Base-by-base conservation (phyloP, 2,113 vertebrate species). In the Amblyopsis rosae region DNA sequence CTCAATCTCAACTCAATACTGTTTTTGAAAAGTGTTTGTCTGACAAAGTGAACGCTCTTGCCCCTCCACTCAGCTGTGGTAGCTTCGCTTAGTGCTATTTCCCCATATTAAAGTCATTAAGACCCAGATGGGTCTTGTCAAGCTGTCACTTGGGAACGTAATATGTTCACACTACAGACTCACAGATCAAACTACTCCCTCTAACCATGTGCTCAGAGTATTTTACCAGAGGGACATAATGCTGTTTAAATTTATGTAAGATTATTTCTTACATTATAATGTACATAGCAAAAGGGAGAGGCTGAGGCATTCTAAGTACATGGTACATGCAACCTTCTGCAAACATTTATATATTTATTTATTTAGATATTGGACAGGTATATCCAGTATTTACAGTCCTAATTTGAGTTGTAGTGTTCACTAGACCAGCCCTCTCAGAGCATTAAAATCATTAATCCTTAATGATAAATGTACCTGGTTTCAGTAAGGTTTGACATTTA, bases 121-220 rank as follows among this genome's bases (percentile, higher is more conserved):
- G 11, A 47, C 75, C 57, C 64, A 70, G 74, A 77, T 69, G 65
- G 67, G 62, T 57, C 71, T 66, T n/a, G 15, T 79, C 75, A 90
- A 84, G 48, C 81, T 86, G 81, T 90, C 91, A 90, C 87, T 82
- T 90, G 46, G 19, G 59, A 69, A 62, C 64, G 72, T 73, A 65
- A 72, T 62, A 53, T 16, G 84, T 77, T 69, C 63, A 61, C 6
- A 19, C 60, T 17, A 69, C 32, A 56, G 32, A 48, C 66, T 61
- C 60, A 60, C 45, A 32, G 47, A 58, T 57, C 47, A 45, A 11
- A 51, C 48, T 41, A 68, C 54, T 12, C 62, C 56, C n/a, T 59
- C 11, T 51, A 15, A 32, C 32, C 59, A 56, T 7, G 35, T 72
- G 53, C n/a, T 54, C 19, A 19, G 5, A 16, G 16, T n/a, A 45